Percentiles rank a stretch among this genome's conserved stretches.
Conservation (phyloP, 2,888 invertebrate genomes). For the Monoplex corrugatus region DNA sequence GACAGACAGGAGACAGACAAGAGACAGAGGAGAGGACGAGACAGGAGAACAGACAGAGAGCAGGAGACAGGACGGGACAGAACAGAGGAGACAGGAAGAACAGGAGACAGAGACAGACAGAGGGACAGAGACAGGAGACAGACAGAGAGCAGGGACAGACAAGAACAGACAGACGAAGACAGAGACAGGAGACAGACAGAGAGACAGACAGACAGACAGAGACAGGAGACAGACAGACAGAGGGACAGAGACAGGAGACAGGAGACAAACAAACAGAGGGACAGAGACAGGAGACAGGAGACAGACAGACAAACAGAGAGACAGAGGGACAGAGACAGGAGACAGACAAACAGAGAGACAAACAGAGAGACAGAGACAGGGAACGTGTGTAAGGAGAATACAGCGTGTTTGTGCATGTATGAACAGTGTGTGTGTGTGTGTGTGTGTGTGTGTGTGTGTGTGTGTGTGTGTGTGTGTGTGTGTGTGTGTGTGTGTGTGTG, state of each 20-base stretch:
- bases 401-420: too few relatives aligned
- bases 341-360: neutral
- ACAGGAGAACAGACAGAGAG: neutral
- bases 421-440: too few relatives aligned
- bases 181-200: neutral
- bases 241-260: neutral
- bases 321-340: neutral
- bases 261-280: too few relatives aligned
- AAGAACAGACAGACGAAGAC: neutral
- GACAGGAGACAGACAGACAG: neutral
- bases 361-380: neutral
- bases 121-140: conserved; percentile 24
- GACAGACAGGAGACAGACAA: too few relatives aligned
- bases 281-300: too few relatives aligned
- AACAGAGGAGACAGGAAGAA: conserved; percentile 29
- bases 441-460: too few relatives aligned
- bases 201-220: neutral
- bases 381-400: too few relatives aligned
- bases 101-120: conserved; percentile 31
- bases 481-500: too few relatives aligned
- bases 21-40: too few relatives aligned
- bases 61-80: conserved; percentile 12
- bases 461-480: too few relatives aligned
- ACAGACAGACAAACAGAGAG: too few relatives aligned
- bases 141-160: neutral